Base-by-base conservation (phyloP, 2,113 vertebrate species). In the Blennius ocellaris region DNA sequence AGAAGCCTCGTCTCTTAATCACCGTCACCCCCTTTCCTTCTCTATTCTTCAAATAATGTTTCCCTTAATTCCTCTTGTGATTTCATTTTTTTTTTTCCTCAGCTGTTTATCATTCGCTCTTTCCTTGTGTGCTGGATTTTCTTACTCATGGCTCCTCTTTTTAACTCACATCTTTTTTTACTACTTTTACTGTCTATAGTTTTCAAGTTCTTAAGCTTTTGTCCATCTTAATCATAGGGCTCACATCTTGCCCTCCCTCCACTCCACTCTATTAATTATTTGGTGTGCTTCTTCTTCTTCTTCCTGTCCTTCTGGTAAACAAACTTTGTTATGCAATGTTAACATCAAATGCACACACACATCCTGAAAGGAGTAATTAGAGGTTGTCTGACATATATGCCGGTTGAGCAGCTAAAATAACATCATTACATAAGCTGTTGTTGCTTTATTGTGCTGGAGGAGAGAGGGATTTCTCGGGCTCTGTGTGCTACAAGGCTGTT, bases 361-460 rank as follows among this genome's bases (percentile, higher is more conserved):
- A 61, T 48, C 44, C 69, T 68, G 38, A 16, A 61, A 69, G 59
- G 62, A 17, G 60, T 77, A 66, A 85, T 82, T 69, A 77, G 54
- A 81, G 41, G 48, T 62, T 49, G 63, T 53, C 43, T 67, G 38
- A 68, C 57, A 69, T 82, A 57, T 43, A 66, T 50, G 3, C 50
- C 1, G 11, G 75, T 62, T 64, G 50, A 66, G 54, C 9, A 16
- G 65, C 70, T 66, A 50, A 63, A 75, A 84, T 51, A 79, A 76
- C 48, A 71, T 39, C 75, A 86, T 87, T 81, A 81, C 70, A 73
- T 78, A 85, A 83, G 78, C n/a, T 41, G 68, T 16, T 79, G 66
- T 66, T 30, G 56, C 50, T 64, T 69, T 49, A 52, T 39, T 56
- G 15, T 62, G 40, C 55, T 41, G 11, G 36, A 80, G 38, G 21